These are phyloP conservation scores for Nibea coibor DNA, from an alignment of 2,113 vertebrate genomes.

Conservation along the genomic window DNA sequence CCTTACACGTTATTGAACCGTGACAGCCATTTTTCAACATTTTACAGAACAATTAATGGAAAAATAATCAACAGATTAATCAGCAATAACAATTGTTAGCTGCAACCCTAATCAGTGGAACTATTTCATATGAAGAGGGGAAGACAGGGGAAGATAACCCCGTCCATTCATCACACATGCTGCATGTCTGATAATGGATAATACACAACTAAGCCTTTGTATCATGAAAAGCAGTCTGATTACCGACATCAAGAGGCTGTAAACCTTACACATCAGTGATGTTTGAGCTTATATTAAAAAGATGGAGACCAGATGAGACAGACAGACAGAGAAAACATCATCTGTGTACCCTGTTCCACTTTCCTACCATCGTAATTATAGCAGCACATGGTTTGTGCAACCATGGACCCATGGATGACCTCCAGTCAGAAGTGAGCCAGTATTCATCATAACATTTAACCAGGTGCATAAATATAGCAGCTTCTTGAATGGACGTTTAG, in stretches of 20 bases:
- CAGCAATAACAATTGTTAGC: no score
- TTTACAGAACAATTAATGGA: neutral
- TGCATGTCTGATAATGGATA: neutral
- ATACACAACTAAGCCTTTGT: neutral
- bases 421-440: constrained; percentile 17
- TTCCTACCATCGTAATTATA: neutral
- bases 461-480: constrained; percentile 54
- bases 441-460: constrained; percentile 45
- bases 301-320: neutral
- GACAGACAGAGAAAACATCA: constrained; percentile 24
- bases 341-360: constrained; percentile 5
- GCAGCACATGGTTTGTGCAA: constrained; percentile 15
- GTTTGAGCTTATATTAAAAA: constrained; percentile 18
- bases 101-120: neutral
- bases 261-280: neutral
- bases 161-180: no score
- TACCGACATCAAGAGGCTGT: neutral
- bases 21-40: neutral
- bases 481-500: constrained; percentile 15
- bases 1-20: neutral
- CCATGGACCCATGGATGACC: neutral
- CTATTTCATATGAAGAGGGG: neutral
- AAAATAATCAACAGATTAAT: neutral
- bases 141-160: neutral
- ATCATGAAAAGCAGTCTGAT: neutral